These are phyloP conservation scores for Drosophila robusta DNA, from an alignment of 2,888 invertebrate genomes.

Conservation along the genomic window DNA sequence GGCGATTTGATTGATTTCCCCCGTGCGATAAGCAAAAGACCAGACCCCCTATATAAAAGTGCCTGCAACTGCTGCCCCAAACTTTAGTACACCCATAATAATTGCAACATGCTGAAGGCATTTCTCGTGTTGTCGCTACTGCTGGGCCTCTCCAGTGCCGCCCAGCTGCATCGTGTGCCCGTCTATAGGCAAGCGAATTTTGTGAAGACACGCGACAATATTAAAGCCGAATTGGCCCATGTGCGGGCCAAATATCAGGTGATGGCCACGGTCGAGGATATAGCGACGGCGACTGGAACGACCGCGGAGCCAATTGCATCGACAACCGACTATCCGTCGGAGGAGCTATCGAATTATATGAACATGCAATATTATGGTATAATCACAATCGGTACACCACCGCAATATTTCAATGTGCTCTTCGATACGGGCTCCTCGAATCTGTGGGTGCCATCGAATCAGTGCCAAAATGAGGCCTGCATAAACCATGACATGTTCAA, in stretches of 20 bases:
- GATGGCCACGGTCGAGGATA: background rate
- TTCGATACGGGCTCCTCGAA: conserved; percentile 90
- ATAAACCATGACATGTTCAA: conserved; percentile 97
- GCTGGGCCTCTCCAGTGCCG: conserved; percentile 1
- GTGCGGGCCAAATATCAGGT: conserved; percentile 56
- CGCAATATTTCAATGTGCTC: conserved; percentile 95
- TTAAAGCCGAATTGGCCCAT: conserved; percentile 41
- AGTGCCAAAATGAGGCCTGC: conserved; percentile 88
- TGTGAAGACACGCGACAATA: conserved; percentile 39
- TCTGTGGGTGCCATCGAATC: conserved; percentile 89
- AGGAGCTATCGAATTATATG: conserved; percentile 51
- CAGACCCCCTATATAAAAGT: conserved; percentile 33
- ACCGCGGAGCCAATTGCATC: background rate
- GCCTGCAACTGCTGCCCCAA: background rate
- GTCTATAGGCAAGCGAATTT: conserved; percentile 31
- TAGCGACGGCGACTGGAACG: background rate
- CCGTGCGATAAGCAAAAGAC: conserved; percentile 23
- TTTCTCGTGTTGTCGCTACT: conserved; percentile 21
- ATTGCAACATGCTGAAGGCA: conserved; percentile 36
- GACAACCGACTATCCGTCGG: conserved; percentile 1
- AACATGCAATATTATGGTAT: conserved; percentile 78
- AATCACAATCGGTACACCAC: conserved; percentile 95
- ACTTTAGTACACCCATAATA: conserved; percentile 26
- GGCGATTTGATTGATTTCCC: conserved; percentile 43
- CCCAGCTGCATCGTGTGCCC: conserved; percentile 36